phyloP scores from a whole-genome alignment of 2,797 vertebrate genomes.

The Xenentodon cancila region DNA sequence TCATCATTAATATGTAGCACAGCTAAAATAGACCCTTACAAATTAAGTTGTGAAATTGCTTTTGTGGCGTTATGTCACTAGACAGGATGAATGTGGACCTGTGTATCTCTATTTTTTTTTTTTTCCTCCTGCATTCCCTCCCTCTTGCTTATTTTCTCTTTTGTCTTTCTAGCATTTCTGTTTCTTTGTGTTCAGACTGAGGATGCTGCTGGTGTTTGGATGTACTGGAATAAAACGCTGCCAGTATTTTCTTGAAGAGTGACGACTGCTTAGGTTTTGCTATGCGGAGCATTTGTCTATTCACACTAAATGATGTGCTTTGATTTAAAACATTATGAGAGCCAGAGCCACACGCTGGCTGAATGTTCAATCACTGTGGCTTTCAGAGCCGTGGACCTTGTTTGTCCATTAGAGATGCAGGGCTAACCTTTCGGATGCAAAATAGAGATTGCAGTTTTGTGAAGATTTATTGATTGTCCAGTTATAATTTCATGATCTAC shows the following conservation, averaged over 20 bases:
- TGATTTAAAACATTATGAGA: constrained; percentile 48
- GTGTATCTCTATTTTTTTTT: constrained; percentile 11
- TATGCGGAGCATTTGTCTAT: constrained; percentile 22
- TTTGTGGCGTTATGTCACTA: constrained; percentile 74
- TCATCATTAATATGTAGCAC: constrained; percentile 84
- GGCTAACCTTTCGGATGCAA: constrained; percentile 43
- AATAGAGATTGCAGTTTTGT: constrained; percentile 16
- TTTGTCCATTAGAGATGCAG: constrained; percentile 48
- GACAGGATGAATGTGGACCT: constrained; percentile 60
- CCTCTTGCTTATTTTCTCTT: constrained; percentile 36
- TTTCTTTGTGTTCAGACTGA: constrained; percentile 34
- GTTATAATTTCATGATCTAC: constrained; percentile 26
- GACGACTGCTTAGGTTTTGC: constrained; percentile 55
- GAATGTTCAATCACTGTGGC: constrained; percentile 35
- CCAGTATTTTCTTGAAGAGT: constrained; percentile 36
- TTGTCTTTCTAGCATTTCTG: constrained; percentile 27
- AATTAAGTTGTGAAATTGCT: constrained; percentile 82
- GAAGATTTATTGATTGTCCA: constrained; percentile 31
- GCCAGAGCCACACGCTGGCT: constrained; percentile 40
- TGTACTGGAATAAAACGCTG: constrained; percentile 14
- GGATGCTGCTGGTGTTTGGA: constrained; percentile 29
- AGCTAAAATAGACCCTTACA: constrained; percentile 82
- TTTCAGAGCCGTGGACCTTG: constrained; percentile 31
- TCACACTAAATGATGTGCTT: constrained; percentile 37
- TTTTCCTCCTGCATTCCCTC: constrained; percentile 4